phyloP scores from a whole-genome alignment of 2,113 vertebrate genomes.

The Daphoenositta chrysoptera region DNA sequence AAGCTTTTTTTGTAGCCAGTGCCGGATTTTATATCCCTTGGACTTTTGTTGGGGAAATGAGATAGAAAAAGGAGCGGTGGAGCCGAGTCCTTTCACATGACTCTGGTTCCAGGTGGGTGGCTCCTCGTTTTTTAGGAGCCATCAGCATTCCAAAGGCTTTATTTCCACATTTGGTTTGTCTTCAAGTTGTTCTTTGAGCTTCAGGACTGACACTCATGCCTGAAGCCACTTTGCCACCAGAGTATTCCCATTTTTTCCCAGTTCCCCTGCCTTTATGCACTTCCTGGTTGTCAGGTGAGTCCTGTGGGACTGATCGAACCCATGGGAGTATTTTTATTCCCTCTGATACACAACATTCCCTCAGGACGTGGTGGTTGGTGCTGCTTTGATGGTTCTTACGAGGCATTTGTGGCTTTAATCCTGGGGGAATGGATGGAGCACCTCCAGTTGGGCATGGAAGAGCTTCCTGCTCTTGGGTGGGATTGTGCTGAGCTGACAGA shows the following conservation, averaged over 20 bases:
- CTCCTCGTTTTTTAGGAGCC: neutral
- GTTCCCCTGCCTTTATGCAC: rapidly evolving
- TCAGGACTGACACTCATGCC: neutral
- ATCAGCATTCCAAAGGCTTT: neutral
- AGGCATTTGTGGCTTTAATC: neutral
- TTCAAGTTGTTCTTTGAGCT: neutral
- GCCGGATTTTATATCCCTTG: neutral
- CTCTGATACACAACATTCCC: neutral
- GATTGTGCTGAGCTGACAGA: neutral
- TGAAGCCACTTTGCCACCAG: neutral
- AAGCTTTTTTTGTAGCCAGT: neutral
- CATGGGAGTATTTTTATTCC: neutral
- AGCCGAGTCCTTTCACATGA: neutral
- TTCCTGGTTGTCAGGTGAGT: neutral
- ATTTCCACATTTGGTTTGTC: neutral
- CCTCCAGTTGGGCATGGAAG: neutral
- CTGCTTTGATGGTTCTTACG: neutral
- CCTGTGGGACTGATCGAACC: neutral
- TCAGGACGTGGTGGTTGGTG: neutral
- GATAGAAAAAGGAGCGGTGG: neutral
- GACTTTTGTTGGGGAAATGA: neutral
- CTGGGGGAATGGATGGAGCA: neutral
- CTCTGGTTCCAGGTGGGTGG: neutral
- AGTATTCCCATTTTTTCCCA: neutral
- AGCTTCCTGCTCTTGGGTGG: neutral